Base-by-base conservation (phyloP, 2,888 invertebrate species). In the Eupeodes luniger region DNA sequence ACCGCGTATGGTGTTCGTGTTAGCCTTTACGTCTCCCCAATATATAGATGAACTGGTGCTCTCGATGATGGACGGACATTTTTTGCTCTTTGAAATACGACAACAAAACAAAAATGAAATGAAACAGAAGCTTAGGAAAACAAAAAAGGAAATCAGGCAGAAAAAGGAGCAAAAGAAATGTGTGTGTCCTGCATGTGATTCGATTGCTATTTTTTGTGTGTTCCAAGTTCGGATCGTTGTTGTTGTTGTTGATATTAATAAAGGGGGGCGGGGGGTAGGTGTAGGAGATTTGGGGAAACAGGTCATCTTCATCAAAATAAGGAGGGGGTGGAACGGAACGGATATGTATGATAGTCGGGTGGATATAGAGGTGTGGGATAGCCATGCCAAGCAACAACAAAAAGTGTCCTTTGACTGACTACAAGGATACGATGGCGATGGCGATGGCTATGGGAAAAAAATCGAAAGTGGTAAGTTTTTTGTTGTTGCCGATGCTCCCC, bases 31-130 rank as follows among this genome's bases (percentile, higher is more conserved):
- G 67, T 59, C 81, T 79, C 70, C 57, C 62, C 74, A 51, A 59
- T 49, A 59, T 49, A 76, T 80, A 74, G 83, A 84, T 81, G 87
- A 80, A 83, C 83, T 87, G 84, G 78, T 55, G 83, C 55, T 47
- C 70, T 57, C 64, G 85, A 84, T 85, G 88, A 85, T 88, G 88
- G 88, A 81, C 88, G 88, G 88, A 79, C 85, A 85, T 81, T 81
- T 83, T 79, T 86, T 70, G 55, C 47, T 66, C 47, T 66, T 66
- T 49, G 66, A 49, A 64, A 55, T 19, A 64, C 16, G 44, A 19
- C 27, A 64, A 16, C 40, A 40, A 59, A 34, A 74, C 62, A 74
- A 57, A 57, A 64, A 82, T 67, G 53, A 83, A 83, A 87, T 87
- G 76, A 87, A 87, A 87, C 86, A 87, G 80, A 87, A 84, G 83